Percentiles rank a stretch among this genome's conserved stretches.
phyloP scores from a whole-genome alignment of 2,888 invertebrate species.

The Andrena hattorfiana region DNA sequence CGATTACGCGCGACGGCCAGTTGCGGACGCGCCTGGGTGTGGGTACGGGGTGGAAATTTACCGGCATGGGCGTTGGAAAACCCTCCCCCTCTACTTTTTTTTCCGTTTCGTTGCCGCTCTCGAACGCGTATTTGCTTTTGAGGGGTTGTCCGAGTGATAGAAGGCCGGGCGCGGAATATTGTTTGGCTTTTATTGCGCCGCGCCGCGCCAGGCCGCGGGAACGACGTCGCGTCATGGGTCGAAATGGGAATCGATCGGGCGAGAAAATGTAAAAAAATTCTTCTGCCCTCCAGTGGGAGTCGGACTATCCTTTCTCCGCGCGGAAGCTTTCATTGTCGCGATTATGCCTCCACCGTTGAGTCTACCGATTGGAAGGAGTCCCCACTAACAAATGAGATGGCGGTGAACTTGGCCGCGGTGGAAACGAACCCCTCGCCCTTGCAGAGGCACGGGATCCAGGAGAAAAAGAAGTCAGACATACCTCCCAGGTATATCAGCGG shows the following conservation, averaged over 20 bases:
- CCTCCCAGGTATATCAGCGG: conserved; percentile 37
- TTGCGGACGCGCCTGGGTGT: conserved; percentile 49
- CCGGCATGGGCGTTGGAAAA: conserved; percentile 25
- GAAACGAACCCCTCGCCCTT: not conserved
- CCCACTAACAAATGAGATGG: not conserved
- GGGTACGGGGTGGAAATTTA: conserved; percentile 47
- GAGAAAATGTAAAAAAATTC: conserved; percentile 24
- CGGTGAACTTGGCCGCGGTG: not conserved
- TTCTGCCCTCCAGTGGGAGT: not conserved
- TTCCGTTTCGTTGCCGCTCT: conserved; percentile 13
- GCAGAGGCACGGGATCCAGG: not conserved
- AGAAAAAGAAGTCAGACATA: not conserved
- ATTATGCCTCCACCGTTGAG: not conserved
- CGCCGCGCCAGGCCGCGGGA: conserved; percentile 1
- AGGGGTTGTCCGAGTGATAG: conserved; percentile 54
- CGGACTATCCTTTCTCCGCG: not conserved
- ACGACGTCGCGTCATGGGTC: not conserved
- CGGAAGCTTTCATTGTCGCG: not conserved
- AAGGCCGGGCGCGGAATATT: conserved; percentile 52
- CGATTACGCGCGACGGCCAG: conserved; percentile 57
- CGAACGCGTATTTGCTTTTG: conserved; percentile 48
- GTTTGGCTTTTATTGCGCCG: conserved; percentile 54
- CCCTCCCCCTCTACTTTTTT: not conserved
- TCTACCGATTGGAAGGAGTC: not conserved
- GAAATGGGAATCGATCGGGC: conserved; percentile 26